phyloP scores from a whole-genome alignment of 2,113 vertebrate genomes.

The Halcyon malimbica region DNA sequence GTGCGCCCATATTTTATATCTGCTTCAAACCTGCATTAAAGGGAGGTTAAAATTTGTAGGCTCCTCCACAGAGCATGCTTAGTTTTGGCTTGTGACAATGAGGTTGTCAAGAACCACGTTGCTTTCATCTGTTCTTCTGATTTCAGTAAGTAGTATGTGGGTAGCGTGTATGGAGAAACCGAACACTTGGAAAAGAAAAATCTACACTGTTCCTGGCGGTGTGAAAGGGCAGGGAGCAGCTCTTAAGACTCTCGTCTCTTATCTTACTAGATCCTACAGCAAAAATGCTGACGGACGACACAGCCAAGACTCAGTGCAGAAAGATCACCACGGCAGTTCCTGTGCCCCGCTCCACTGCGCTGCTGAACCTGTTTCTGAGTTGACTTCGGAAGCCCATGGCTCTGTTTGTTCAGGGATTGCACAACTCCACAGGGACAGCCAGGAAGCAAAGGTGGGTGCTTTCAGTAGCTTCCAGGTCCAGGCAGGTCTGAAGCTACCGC shows the following conservation, averaged over 20 bases:
- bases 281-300: constrained; percentile 60
- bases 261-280: constrained; percentile 70
- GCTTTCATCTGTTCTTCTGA: background rate
- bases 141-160: background rate
- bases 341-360: background rate
- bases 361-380: background rate
- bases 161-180: background rate
- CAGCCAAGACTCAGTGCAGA: constrained; percentile 60
- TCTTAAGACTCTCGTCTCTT: background rate
- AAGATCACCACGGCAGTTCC: constrained; percentile 18
- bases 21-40: background rate
- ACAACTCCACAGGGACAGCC: constrained; percentile 26
- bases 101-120: background rate
- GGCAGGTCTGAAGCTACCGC: background rate
- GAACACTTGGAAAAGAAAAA: background rate
- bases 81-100: background rate
- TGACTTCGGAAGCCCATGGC: background rate
- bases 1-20: background rate
- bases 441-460: constrained; percentile 64
- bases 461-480: background rate
- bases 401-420: constrained; percentile 8
- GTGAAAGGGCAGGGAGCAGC: background rate
- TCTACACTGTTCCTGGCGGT: background rate
- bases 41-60: background rate
- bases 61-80: background rate